Evolutionary conservation across 1,140 invertebrate species (phyloP).

Genomic region (Cherax destructor): DNA sequence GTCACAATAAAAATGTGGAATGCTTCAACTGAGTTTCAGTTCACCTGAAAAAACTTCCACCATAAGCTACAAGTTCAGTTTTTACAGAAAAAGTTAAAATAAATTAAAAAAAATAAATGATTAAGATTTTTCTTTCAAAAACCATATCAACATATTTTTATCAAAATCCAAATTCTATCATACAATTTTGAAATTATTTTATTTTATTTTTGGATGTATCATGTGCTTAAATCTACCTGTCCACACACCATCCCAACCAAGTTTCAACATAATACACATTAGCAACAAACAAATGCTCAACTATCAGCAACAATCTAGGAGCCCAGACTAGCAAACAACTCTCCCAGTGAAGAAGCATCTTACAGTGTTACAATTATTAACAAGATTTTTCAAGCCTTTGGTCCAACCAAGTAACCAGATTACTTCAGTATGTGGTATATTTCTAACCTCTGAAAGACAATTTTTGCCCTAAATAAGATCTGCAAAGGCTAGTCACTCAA

Average conservation of each 20-base stretch:
- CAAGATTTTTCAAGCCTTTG: neutral
- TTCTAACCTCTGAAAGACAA: neutral
- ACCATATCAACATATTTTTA: neutral
- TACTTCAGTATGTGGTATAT: neutral
- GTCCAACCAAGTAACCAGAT: neutral
- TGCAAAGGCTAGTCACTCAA: neutral
- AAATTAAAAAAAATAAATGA: neutral
- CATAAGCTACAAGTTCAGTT: neutral
- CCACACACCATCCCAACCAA: neutral
- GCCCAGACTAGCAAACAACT: conserved; percentile 4
- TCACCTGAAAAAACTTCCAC: neutral
- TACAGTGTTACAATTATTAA: neutral
- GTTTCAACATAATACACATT: neutral
- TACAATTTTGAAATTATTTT: neutral
- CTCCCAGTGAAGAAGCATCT: neutral
- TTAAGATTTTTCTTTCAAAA: neutral
- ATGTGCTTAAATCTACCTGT: no score
- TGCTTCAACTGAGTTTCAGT: neutral
- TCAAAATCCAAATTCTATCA: neutral
- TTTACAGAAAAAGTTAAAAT: neutral
- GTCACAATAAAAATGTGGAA: neutral
- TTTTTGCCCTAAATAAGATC: neutral
- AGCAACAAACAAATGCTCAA: neutral
- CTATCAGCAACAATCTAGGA: neutral
- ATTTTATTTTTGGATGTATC: neutral